Evolutionary conservation across 2,797 vertebrate species (phyloP), one percentile per base, ranked within the genome.

Genomic region (Lophotriccus pileatus): DNA sequence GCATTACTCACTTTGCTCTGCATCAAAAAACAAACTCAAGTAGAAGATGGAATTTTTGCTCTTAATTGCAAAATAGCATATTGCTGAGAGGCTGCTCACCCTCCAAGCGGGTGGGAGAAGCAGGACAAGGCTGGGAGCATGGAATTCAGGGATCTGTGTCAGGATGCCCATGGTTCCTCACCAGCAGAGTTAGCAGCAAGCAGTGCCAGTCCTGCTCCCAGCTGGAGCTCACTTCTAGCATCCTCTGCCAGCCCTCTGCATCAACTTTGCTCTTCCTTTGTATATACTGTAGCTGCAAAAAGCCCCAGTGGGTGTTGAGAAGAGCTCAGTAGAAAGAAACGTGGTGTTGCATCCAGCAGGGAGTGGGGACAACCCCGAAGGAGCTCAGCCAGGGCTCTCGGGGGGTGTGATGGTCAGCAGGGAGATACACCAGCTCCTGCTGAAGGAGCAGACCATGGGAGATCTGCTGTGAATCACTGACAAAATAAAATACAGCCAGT

Each of bases 211-310:
- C 28, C 59, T 59, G 68, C 53, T 78, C 44, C 53, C 69, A 83
- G 32, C 12, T 5, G 5, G 12, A 44, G 50, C 39, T 39, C 79
- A 8, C 16, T 22, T 39, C 53, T 10, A 5, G 39, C 64, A 86
- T 39, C 62, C 32, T 73, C 59, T 8, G 3, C 50, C 66, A 50
- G 58, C 64, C 64, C 83, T 89, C 75, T 14, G 27, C 52, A 37
- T 41, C 4, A 0, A 0, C 43, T 46, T 82, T 1, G 0, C 8
- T 52, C 39, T n/a, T 69, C 22, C 56, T 37, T 37, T 59, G n/a
- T n/a, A n/a, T n/a, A n/a, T n/a, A n/a, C n/a, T n/a, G 52, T 25
- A 64, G 68, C 49, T 85, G 44, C 64, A 60, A 50, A 66, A 85
- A 73, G 27, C 53, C 46, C 34, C 2, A 1, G n/a, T 63, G 46